Conservation (phyloP, 2,113 vertebrate genomes). For the Octodon degus region DNA sequence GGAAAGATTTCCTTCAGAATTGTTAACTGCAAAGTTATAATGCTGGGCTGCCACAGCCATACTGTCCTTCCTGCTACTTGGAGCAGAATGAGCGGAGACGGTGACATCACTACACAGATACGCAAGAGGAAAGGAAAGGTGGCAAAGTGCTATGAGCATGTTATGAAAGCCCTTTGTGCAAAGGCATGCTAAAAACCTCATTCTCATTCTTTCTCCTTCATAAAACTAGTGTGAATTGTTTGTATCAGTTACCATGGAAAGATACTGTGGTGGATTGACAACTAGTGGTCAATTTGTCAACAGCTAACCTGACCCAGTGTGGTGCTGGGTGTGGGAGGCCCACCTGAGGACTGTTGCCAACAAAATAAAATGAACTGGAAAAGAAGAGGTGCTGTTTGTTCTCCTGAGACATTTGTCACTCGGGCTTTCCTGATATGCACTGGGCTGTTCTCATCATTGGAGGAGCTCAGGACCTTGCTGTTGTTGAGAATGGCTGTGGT, state of each 20-base stretch:
- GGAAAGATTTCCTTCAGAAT: conserved; percentile 28
- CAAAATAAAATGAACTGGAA: too few species aligned
- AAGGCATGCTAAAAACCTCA: not conserved
- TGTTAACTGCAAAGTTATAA: not conserved
- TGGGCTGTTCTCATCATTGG: too few species aligned
- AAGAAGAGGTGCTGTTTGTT: too few species aligned
- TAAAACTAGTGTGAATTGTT: conserved; percentile 23
- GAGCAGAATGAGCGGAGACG: not conserved
- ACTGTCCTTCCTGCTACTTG: not conserved
- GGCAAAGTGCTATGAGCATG: not conserved
- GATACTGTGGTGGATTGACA: not conserved
- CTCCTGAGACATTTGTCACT: too few species aligned
- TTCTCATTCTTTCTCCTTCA: not conserved
- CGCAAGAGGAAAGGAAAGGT: not conserved
- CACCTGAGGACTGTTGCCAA: too few species aligned
- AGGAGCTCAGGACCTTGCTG: too few species aligned
- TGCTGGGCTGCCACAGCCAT: not conserved
- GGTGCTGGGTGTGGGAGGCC: too few species aligned
- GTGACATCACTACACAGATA: not conserved
- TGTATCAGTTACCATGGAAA: not conserved
- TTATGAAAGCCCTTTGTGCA: not conserved
- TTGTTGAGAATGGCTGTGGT: too few species aligned
- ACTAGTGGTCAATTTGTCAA: too few species aligned
- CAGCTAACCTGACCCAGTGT: too few species aligned
- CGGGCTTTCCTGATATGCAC: too few species aligned